These are phyloP conservation scores for Sebastes vulpes DNA, from an alignment of 2,797 vertebrate species.

Conservation along the genomic window DNA sequence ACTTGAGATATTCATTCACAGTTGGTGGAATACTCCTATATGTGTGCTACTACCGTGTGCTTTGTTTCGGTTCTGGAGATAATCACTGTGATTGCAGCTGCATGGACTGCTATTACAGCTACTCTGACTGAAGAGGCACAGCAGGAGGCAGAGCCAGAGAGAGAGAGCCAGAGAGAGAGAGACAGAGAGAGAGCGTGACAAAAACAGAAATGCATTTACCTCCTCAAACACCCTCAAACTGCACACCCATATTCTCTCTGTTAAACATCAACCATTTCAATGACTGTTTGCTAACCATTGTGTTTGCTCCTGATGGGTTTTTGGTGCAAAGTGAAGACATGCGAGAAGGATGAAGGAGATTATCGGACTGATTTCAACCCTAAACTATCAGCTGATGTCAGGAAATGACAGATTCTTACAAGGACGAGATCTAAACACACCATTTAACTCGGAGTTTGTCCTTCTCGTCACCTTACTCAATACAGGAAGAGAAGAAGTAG, in stretches of 20 bases:
- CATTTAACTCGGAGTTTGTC: neutral
- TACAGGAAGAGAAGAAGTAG: neutral
- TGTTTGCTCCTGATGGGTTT: neutral
- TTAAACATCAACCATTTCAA: neutral
- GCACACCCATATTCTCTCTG: neutral
- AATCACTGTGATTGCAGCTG: constrained; percentile 11
- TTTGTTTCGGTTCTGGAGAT: constrained; percentile 9
- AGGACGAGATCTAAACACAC: neutral
- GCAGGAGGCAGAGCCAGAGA: neutral
- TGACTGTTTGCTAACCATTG: neutral
- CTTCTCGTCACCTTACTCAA: no score
- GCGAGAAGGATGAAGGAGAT: neutral
- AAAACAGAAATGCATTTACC: neutral
- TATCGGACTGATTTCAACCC: neutral
- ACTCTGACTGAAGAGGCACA: constrained; percentile 20
- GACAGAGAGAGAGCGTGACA: neutral
- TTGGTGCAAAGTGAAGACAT: neutral
- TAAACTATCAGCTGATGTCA: neutral
- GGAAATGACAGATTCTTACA: neutral
- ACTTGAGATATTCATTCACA: neutral
- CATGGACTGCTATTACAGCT: neutral
- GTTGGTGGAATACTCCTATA: neutral
- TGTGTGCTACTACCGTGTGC: neutral
- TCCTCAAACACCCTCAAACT: neutral
- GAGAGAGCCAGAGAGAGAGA: neutral